Evolutionary conservation across 2,888 invertebrate species (phyloP), one percentile per base, ranked within the genome.

Genomic region (Eupithecia inturbata): DNA sequence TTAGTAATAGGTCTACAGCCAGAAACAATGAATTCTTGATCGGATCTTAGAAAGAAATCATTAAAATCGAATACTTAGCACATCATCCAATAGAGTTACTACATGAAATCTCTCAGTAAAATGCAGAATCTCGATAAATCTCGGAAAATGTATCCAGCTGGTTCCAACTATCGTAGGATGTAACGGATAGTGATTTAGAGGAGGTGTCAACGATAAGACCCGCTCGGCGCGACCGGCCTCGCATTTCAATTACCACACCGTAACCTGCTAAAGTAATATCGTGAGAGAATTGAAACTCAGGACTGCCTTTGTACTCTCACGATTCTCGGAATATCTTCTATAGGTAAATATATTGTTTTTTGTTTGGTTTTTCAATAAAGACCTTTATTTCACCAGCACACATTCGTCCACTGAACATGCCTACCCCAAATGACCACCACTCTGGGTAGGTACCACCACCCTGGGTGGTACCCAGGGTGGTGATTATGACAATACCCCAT

Each of bases 131-230:
- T 74, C 49, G 62, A 72, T 75, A 67, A 70, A 75, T 72, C 72
- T 72, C 63, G 57, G 67, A 69, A 70, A 72, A 72, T 75, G 62
- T 71, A 69, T 68, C 74, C 49, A 74, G 74, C 75, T 70, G 67
- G 71, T 70, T 70, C 75, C 75, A 72, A 72, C 75, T 75, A 75
- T 75, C 75, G 71, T 64, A 68, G 74, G 72, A 75, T 72, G 72
- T 70, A 72, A 72, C 67, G 66, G 78, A 75, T 76, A 75, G 77
- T 78, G 80, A 80, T 80, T 80, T 80, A 80, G 77, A 73, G 76
- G 74, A 80, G 78, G 80, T 80, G 80, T 80, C 77, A 74, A 74
- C 77, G 77, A 80, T 80, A 78, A 80, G 80, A 70, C 75, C 72
- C 70, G 72, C 72, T 66, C 69, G 67, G 71, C 39, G 67, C 67